Evolutionary conservation across 2,113 vertebrate genomes (phyloP).

Genomic region (Scophthalmus maximus): DNA sequence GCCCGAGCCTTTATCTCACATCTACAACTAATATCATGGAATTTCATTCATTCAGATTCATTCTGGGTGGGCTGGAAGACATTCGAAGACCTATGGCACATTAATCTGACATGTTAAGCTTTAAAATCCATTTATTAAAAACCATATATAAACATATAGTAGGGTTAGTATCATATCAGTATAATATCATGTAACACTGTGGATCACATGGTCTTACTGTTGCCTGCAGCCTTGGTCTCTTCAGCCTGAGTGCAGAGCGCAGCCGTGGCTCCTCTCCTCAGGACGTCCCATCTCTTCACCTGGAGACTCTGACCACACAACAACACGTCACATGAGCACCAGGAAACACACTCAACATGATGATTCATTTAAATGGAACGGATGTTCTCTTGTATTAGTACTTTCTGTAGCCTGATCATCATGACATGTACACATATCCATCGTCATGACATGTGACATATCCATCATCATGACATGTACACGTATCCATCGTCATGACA

Average conservation of each 20-base stretch:
- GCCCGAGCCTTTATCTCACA: neutral
- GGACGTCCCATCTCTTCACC: constrained; percentile 66
- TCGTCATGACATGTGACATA: too few relatives aligned
- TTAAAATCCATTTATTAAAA: neutral
- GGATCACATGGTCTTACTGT: constrained; percentile 64
- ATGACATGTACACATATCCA: too few relatives aligned
- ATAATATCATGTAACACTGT: too few relatives aligned
- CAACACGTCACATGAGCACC: neutral
- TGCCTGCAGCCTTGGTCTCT: constrained; percentile 69
- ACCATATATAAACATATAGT: neutral
- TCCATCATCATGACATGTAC: too few relatives aligned
- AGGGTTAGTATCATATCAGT: too few relatives aligned
- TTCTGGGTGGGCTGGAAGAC: neutral
- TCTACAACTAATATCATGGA: neutral
- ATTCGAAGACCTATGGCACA: too few relatives aligned
- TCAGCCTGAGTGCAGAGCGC: constrained; percentile 74
- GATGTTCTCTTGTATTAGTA: neutral
- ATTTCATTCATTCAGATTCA: neutral
- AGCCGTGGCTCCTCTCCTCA: constrained; percentile 61
- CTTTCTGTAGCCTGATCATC: neutral
- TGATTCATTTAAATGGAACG: too few relatives aligned
- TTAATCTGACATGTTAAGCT: constrained; percentile 2
- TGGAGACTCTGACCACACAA: constrained; percentile 73
- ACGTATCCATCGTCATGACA: too few relatives aligned
- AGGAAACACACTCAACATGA: neutral